Conservation (phyloP, 2,113 vertebrate species). For the Thunnus thynnus region DNA sequence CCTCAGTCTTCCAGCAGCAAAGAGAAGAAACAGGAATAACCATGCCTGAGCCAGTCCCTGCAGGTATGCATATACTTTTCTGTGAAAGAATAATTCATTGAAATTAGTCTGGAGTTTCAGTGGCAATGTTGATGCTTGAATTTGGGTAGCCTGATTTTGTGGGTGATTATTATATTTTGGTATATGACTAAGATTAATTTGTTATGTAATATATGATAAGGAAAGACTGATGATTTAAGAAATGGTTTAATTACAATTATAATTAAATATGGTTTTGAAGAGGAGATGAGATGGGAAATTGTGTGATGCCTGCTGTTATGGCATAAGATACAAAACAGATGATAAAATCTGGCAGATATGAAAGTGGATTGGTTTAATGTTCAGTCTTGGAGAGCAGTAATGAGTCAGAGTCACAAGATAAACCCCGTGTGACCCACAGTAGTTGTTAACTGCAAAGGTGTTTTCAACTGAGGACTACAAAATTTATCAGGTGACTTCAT, state of each 20-base stretch:
- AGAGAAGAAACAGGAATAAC: slow-evolving; percentile 77
- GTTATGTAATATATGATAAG: neutral
- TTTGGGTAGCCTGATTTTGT: slow-evolving; percentile 13
- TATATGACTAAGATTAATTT: neutral
- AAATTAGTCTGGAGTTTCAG: slow-evolving; percentile 51
- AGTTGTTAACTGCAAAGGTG: neutral
- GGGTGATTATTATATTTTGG: neutral
- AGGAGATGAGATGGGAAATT: neutral
- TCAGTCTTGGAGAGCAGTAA: neutral
- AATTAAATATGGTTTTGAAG: neutral
- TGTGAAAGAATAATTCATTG: slow-evolving; percentile 49
- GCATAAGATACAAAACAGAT: slow-evolving; percentile 1
- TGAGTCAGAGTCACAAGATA: neutral
- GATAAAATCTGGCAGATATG: neutral
- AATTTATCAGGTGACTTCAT: slow-evolving; percentile 12
- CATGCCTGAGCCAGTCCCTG: slow-evolving; percentile 78
- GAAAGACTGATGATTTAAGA: neutral
- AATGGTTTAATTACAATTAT: too few relatives aligned
- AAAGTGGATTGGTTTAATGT: neutral
- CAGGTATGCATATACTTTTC: slow-evolving; percentile 76
- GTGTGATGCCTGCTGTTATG: neutral
- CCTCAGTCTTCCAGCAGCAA: slow-evolving; percentile 69
- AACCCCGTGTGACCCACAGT: neutral
- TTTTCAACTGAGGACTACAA: slow-evolving; percentile 4
- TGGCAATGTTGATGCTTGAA: slow-evolving; percentile 7